phyloP scores from a whole-genome alignment of 2,888 invertebrate species.

The Drosophila anomalata region DNA sequence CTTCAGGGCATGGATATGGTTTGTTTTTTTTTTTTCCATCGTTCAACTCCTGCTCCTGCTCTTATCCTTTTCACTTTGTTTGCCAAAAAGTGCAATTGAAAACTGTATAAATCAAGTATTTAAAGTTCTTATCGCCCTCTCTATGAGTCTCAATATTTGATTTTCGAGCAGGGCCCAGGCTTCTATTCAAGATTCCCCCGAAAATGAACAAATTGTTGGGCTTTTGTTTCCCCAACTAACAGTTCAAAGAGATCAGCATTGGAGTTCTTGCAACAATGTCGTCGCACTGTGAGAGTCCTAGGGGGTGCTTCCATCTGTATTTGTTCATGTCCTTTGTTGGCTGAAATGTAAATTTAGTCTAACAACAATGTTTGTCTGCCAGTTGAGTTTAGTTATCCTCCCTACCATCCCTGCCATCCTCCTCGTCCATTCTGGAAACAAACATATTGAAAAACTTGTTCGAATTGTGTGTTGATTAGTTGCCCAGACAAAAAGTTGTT shows the following conservation, averaged over 20 bases:
- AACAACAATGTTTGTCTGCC: conserved; percentile 58
- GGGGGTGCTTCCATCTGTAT: background rate
- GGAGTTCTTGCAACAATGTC: conserved; percentile 1
- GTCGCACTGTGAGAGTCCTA: background rate
- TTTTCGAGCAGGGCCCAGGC: background rate
- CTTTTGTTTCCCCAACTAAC: conserved; percentile 26
- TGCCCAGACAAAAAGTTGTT: conserved; percentile 39
- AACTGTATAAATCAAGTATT: conserved; percentile 44
- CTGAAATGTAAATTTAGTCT: conserved; percentile 64
- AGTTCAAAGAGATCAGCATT: conserved; percentile 16
- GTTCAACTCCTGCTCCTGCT: background rate
- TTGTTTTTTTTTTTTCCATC: background rate
- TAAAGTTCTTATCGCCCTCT: conserved; percentile 22
- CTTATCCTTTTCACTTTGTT: background rate
- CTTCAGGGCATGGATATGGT: conserved; percentile 8
- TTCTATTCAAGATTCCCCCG: conserved; percentile 14
- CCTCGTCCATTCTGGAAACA: conserved; percentile 5
- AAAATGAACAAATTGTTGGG: conserved; percentile 35
- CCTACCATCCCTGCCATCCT: no score
- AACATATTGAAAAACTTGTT: conserved; percentile 41
- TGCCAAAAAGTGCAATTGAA: conserved; percentile 10
- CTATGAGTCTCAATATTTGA: conserved; percentile 15
- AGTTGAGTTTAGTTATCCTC: background rate
- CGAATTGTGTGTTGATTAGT: conserved; percentile 47
- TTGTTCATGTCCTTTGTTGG: conserved; percentile 44